A percentile compares a stretch with the other conserved stretches of the same genome.
These are phyloP conservation scores for Marisa cornuarietis DNA, from an alignment of 1,140 invertebrate genomes.

Conservation along the genomic window DNA sequence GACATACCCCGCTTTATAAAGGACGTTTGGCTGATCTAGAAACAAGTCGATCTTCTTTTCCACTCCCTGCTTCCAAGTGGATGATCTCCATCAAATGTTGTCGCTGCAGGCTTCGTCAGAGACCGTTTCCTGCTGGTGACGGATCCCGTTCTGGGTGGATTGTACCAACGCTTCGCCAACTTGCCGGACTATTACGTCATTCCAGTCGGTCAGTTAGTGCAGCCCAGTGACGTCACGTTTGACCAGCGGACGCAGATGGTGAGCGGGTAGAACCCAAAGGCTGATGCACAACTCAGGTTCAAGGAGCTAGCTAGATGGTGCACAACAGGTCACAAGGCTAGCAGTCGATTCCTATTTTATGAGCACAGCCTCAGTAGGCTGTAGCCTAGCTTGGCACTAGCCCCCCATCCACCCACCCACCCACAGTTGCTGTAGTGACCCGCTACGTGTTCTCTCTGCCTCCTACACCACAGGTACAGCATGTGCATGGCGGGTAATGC, in stretches of 20 bases:
- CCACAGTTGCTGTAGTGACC: too few relatives aligned
- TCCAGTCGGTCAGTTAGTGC: neutral
- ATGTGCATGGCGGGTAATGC: too few relatives aligned
- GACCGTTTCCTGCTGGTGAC: conserved; percentile 5
- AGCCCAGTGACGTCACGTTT: conserved; percentile 14
- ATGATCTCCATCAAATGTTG: neutral
- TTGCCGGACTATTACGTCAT: conserved; percentile 13
- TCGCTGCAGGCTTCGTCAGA: conserved; percentile 2
- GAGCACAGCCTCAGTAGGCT: too few relatives aligned
- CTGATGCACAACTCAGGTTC: too few relatives aligned
- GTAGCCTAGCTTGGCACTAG: too few relatives aligned
- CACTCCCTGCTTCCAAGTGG: neutral
- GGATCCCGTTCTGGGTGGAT: neutral
- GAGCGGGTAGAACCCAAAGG: too few relatives aligned
- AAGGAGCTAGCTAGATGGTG: too few relatives aligned
- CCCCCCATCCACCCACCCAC: too few relatives aligned
- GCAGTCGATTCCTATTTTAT: too few relatives aligned
- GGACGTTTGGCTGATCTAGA: neutral
- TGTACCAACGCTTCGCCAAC: conserved; percentile 5
- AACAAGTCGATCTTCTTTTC: neutral
- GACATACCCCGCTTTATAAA: neutral
- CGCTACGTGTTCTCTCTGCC: too few relatives aligned
- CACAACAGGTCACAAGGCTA: too few relatives aligned
- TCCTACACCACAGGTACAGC: too few relatives aligned
- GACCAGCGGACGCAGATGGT: conserved; percentile 6